Conservation (phyloP, 2,888 invertebrate genomes). For the Ditula angustiorana region DNA sequence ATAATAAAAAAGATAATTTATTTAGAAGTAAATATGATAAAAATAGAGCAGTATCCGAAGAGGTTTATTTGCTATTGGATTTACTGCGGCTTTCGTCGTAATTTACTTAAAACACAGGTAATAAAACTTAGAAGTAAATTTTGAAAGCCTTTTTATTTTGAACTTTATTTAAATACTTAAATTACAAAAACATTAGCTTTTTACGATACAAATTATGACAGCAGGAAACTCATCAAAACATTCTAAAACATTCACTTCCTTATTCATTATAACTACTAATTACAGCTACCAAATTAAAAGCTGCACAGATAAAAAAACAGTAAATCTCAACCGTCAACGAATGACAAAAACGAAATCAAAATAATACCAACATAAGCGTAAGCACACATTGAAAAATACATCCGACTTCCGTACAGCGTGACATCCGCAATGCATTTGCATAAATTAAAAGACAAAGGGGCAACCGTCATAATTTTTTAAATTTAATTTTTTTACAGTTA, state of each 20-base stretch:
- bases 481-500: slow-evolving; percentile 84
- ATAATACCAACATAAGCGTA: slow-evolving; percentile 50
- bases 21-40: too few relatives aligned
- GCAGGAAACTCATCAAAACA: slow-evolving; percentile 8
- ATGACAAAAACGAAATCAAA: slow-evolving; percentile 42
- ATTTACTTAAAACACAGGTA: too few relatives aligned
- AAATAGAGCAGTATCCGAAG: too few relatives aligned
- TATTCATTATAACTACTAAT: slow-evolving; percentile 1
- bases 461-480: slow-evolving; percentile 82
- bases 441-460: slow-evolving; percentile 77
- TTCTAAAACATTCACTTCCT: background rate
- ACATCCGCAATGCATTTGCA: slow-evolving; percentile 76
- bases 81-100: too few relatives aligned
- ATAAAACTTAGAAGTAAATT: too few relatives aligned
- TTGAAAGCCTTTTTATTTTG: too few relatives aligned
- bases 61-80: too few relatives aligned
- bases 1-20: too few relatives aligned
- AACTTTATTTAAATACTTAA: too few relatives aligned
- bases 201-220: background rate
- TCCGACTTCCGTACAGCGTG: slow-evolving; percentile 56
- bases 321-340: slow-evolving; percentile 22
- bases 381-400: slow-evolving; percentile 49
- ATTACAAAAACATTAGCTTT: too few relatives aligned
- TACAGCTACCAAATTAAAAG: slow-evolving; percentile 12
- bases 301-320: slow-evolving; percentile 12